Evolutionary conservation across 2,797 vertebrate species (phyloP), one percentile per base, ranked within the genome.

Genomic region (Catharus ustulatus): DNA sequence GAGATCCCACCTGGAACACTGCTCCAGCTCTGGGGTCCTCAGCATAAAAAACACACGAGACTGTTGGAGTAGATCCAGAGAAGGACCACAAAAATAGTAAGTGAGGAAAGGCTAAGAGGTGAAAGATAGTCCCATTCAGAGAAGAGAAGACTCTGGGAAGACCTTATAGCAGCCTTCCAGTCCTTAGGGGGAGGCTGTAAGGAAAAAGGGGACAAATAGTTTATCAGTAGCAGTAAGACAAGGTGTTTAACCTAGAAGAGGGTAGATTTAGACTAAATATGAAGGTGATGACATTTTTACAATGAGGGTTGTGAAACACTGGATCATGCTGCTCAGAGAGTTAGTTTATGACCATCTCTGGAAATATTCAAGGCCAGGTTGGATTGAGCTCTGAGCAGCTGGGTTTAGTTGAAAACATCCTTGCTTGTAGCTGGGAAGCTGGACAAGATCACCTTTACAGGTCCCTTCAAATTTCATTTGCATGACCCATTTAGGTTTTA

Each of bases 321-420:
- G 34, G 34, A 66, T 42, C 11, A 4, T 42, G 11, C 32, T 84
- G 11, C 18, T 51, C 38, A 23, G 74, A 58, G 29, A 45, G 6
- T 1, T 36, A 19, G 26, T 63, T 0, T 0, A 27, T 52, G 52
- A 42, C 15, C 40, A 29, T n/a, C 10, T 13, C 19, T 48, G 34
- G 46, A 24, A 73, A 42, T 8, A n/a, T 48, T 42, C 54, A 43
- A 48, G 23, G 8, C 48, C 15, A 22, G 15, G 13, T 27, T 62
- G 26, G 19, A 42, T 8, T 4, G 14, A 6, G 23, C 23, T 84
- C 26, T 43, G 34, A 64, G 26, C 3, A 48, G 5, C 12, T 27
- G 40, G 14, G 13, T 52, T 27, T 36, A 29, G 6, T 24, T 63
- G 49, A 32, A 68, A 11, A 58, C 1, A 2, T 42, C 22, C 12